These are phyloP conservation scores for Cheilosia urbana DNA, from an alignment of 2,888 invertebrate species.

Conservation along the genomic window DNA sequence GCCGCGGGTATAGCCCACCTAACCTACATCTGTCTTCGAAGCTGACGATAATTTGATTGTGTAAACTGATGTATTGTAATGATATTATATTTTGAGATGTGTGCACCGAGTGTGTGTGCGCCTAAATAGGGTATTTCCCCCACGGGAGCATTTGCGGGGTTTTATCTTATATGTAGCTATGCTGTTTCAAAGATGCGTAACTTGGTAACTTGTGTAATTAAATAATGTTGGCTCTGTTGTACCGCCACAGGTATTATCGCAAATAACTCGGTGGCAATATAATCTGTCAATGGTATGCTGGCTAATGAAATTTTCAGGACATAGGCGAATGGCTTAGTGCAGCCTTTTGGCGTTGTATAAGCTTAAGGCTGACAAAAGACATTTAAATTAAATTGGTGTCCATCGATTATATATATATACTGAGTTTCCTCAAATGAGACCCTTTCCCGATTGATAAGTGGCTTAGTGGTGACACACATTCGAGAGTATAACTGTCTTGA, in stretches of 20 bases:
- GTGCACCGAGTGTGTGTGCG: neutral
- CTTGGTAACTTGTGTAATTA: conserved; percentile 59
- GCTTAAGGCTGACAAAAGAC: no score
- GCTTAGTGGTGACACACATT: no score
- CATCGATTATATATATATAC: no score
- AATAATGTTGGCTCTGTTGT: conserved; percentile 55
- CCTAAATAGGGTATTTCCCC: neutral
- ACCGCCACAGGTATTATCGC: conserved; percentile 52
- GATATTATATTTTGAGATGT: conserved; percentile 48
- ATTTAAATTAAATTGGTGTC: no score
- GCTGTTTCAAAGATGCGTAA: conserved; percentile 53
- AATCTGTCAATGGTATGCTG: conserved; percentile 30
- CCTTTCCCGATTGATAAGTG: no score
- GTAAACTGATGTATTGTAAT: conserved; percentile 70
- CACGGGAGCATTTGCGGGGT: neutral
- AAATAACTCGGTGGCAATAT: conserved; percentile 40
- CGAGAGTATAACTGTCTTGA: no score
- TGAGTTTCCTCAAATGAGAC: no score
- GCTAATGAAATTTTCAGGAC: no score
- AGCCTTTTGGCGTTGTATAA: no score
- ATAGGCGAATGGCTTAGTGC: no score
- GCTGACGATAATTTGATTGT: conserved; percentile 60
- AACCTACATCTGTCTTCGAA: conserved; percentile 25
- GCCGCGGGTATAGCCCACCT: no score
- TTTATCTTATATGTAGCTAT: conserved; percentile 9